Evolutionary conservation across 2,113 vertebrate species (phyloP), one percentile per base, ranked within the genome.

Genomic region (Lamprologus tigripictilis): DNA sequence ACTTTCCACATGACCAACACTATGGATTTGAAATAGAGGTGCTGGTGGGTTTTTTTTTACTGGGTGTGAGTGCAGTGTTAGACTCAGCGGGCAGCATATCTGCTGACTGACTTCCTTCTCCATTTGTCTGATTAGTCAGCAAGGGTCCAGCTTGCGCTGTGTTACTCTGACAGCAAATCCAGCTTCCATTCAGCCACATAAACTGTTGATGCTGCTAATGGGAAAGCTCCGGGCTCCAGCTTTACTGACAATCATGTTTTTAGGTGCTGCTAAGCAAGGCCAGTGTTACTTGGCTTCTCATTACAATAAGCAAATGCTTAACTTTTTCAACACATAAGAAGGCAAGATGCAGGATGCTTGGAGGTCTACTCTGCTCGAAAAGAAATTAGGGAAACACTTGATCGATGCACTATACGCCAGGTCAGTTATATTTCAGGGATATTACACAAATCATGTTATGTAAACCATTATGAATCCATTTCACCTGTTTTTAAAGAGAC

Each of bases 51-150:
- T 31, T 81, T 37, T 76, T 63, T 76, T 63, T 1, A 63, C 37
- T 26, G 76, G 16, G 11, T 87, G 83, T 42, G 40, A 21, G n/a
- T 86, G 73, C 54, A 47, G 81, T 0, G 21, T 58, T 21, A 4
- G 54, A 55, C 76, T 84, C 73, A 73, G 73, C 10, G 1, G 66
- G 63, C 28, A 54, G 49, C n/a, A 7, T 57, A 88, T 89, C 61
- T 92, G 88, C 89, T 92, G 90, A 92, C 92, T 82, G 76, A 84
- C 82, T 91, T 91, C 92, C 86, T 81, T 11, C 86, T 80, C 55
- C 6, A 31, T 73, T 71, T 17, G 63, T 82, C 81, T 86, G 87
- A 92, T 92, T 89, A 73, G 66, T 88, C 92, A 91, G 89, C 85
- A 19, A 88, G 63, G 45, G 81, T 88, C 80, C 83, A 31, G 73